Evolutionary conservation across 2,888 invertebrate genomes (phyloP).

Genomic region (Ferrisia virgata): DNA sequence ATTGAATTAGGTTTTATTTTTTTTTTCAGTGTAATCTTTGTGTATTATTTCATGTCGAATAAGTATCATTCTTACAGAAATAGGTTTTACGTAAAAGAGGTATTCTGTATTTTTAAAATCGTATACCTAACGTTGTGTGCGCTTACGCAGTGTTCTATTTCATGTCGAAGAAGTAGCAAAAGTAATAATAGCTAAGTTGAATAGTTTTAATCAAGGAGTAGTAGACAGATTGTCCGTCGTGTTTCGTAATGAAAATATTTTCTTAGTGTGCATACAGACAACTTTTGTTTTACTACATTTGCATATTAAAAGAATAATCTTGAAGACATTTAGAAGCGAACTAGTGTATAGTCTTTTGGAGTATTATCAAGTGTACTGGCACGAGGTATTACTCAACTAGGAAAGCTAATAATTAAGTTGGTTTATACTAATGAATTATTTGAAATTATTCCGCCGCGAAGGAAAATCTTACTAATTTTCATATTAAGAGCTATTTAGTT

Average conservation of each 20-base stretch:
- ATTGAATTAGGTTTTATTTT: slow-evolving; percentile 28
- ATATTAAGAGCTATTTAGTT: background rate
- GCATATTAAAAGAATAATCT: background rate
- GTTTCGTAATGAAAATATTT: background rate
- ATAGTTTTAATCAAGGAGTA: background rate
- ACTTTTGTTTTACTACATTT: background rate
- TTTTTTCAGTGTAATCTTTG: background rate
- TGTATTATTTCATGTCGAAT: background rate
- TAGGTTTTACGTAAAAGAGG: background rate
- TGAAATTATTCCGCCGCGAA: background rate
- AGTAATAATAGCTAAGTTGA: background rate
- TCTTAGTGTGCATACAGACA: background rate
- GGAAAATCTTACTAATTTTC: background rate
- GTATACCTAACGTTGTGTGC: background rate
- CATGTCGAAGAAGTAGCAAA: background rate
- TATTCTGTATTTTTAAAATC: background rate
- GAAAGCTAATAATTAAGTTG: background rate
- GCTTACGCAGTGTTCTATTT: background rate
- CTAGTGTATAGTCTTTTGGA: background rate
- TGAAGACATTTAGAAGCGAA: background rate
- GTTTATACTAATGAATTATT: background rate
- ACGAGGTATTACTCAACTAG: background rate
- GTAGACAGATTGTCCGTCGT: background rate
- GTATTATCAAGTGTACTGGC: background rate
- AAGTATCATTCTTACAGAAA: background rate